Evolutionary conservation across 2,113 vertebrate genomes (phyloP).

Genomic region (Salvelinus sp.): DNA sequence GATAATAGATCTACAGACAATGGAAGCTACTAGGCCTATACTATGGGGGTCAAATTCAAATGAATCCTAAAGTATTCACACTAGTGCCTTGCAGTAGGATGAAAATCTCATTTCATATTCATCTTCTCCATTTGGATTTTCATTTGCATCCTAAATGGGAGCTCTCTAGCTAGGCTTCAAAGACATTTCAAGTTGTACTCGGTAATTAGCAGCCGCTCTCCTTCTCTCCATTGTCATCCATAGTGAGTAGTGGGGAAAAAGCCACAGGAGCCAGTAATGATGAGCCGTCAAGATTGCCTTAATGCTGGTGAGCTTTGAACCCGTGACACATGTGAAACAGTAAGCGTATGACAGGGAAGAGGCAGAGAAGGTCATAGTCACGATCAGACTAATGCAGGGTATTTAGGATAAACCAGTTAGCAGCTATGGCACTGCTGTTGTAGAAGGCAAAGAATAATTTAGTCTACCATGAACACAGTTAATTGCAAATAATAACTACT

Average conservation of each 20-base stretch:
- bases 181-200: not conserved
- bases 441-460: too few relatives aligned
- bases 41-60: too few relatives aligned
- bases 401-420: not conserved
- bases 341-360: not conserved
- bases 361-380: not conserved
- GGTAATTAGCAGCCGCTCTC: not conserved
- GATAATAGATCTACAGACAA: too few relatives aligned
- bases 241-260: not conserved
- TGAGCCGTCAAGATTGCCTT: not conserved
- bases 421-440: not conserved
- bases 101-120: too few relatives aligned
- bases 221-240: not conserved
- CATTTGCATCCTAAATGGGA: too few relatives aligned
- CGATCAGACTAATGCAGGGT: not conserved
- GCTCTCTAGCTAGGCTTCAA: too few relatives aligned
- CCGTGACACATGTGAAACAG: slow-evolving; percentile 1
- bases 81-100: too few relatives aligned
- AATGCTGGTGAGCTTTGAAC: slow-evolving; percentile 8
- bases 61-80: too few relatives aligned
- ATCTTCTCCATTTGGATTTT: too few relatives aligned
- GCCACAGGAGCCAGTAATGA: slow-evolving; percentile 5
- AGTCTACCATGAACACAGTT: too few relatives aligned
- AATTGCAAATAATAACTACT: too few relatives aligned
- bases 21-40: too few relatives aligned